These are phyloP conservation scores for Passer montanus DNA, from an alignment of 2,113 vertebrate species.

Conservation along the genomic window DNA sequence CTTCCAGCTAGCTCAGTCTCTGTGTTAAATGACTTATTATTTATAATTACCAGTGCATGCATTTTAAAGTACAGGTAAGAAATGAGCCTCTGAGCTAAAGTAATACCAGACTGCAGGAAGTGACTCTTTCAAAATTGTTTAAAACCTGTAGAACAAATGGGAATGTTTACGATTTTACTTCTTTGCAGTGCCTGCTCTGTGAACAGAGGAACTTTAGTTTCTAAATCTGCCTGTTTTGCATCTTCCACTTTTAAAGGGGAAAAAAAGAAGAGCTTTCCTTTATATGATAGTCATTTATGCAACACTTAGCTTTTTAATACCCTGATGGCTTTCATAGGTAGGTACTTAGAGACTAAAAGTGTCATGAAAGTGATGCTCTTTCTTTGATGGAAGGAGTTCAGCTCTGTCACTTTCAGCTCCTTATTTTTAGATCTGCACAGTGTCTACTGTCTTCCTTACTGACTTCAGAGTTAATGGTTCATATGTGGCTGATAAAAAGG, in stretches of 20 bases:
- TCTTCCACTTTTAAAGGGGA: slow-evolving; percentile 41
- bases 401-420: slow-evolving; percentile 57
- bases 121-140: slow-evolving; percentile 9
- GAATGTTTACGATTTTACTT: slow-evolving; percentile 31
- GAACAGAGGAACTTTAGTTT: slow-evolving; percentile 53
- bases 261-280: slow-evolving; percentile 24
- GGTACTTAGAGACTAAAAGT: slow-evolving; percentile 62
- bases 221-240: slow-evolving; percentile 41
- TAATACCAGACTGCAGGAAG: not conserved
- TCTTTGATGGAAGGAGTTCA: slow-evolving; percentile 63
- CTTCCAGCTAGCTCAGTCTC: not conserved
- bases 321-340: slow-evolving; percentile 61
- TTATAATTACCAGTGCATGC: slow-evolving; percentile 15
- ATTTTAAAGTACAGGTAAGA: slow-evolving; percentile 21
- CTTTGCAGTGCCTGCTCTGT: slow-evolving; percentile 21
- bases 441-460: slow-evolving; percentile 54
- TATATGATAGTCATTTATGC: slow-evolving; percentile 67
- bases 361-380: slow-evolving; percentile 63
- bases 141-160: slow-evolving; percentile 28
- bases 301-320: slow-evolving; percentile 67
- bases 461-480: slow-evolving; percentile 62
- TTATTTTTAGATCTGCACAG: slow-evolving; percentile 66
- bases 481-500: slow-evolving; percentile 46
- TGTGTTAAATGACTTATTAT: slow-evolving; percentile 5
- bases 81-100: not conserved